Conservation (phyloP, 2,888 invertebrate species). For the Ochropleura plecta region DNA sequence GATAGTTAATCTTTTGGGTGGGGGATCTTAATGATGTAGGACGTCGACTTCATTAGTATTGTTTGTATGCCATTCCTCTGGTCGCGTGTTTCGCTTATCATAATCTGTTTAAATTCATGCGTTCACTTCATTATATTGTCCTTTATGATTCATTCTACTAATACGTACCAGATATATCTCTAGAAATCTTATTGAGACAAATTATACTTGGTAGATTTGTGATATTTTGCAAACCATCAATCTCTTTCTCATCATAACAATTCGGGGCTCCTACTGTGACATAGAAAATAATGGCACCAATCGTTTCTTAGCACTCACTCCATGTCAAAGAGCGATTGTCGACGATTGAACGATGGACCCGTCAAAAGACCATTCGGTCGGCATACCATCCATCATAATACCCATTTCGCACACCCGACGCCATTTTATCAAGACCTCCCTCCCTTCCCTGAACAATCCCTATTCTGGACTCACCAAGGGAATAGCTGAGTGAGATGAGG, state of each 20-base stretch:
- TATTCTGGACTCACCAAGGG: conserved; percentile 11
- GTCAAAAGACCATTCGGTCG: conserved; percentile 86
- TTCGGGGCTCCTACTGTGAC: conserved; percentile 63
- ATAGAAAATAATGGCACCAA: conserved; percentile 85
- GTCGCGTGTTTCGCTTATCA: conserved; percentile 20
- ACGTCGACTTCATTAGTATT: conserved; percentile 43
- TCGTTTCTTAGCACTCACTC: conserved; percentile 80
- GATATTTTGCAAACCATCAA: conserved; percentile 56
- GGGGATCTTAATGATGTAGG: conserved; percentile 45
- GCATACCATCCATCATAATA: conserved; percentile 86
- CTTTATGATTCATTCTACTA: background rate
- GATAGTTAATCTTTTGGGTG: conserved; percentile 53
- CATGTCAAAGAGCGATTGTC: conserved; percentile 85
- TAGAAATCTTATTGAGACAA: background rate
- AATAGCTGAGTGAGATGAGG: conserved; percentile 48
- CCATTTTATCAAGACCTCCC: conserved; percentile 72
- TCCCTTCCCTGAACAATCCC: conserved; percentile 28
- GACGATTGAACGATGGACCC: conserved; percentile 87
- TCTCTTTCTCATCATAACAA: conserved; percentile 57
- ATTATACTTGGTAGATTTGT: background rate
- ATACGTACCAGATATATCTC: background rate
- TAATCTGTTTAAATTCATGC: conserved; percentile 19
- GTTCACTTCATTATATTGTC: background rate
- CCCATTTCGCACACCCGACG: conserved; percentile 74
- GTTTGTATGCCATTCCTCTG: conserved; percentile 2